Evolutionary conservation across 2,888 invertebrate genomes (phyloP), one percentile per base, ranked within the genome.

Genomic region (Schrankia costaestrigalis): DNA sequence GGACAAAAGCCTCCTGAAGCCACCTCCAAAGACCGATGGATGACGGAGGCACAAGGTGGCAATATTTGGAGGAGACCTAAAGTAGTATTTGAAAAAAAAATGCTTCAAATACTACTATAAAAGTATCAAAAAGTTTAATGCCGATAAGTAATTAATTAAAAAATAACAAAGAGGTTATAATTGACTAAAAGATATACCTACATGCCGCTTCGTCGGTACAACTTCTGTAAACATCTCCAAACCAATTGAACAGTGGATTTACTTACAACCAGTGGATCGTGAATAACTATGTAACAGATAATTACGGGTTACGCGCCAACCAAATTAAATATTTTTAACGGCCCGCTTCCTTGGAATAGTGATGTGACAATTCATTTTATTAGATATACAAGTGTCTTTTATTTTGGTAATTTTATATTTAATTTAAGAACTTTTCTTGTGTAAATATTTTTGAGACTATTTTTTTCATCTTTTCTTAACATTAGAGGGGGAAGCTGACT

Each of bases 311-410:
- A 71, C 67, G 67, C 65, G 65, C 64, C 70, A 72, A 62, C 71
- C 71, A 78, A 78, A 79, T 78, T 78, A 78, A 79, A 78, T 76
- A 76, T 78, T 78, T 75, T 77, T 76, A 74, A 74, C 70, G 72
- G 71, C 52, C 66, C 60, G 70, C 71, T 75, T 71, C 68, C 70
- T 70, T 49, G 45, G 37, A 41, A 56, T 76, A 78, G 78, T 67
- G 78, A 63, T 70, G 75, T 63, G 49, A 13, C 21, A 3, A 17
- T 17, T 17, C 4, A 17, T 3, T n/a, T n/a, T n/a, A n/a, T n/a
- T n/a, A n/a, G n/a, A n/a, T n/a, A n/a, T n/a, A n/a, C n/a, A n/a
- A n/a, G n/a, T n/a, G n/a, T n/a, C n/a, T n/a, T n/a, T n/a, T n/a
- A n/a, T n/a, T n/a, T n/a, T n/a, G n/a, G n/a, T n/a, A n/a, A n/a